phyloP scores from a whole-genome alignment of 2,797 vertebrate genomes.

The Notamacropus eugenii region DNA sequence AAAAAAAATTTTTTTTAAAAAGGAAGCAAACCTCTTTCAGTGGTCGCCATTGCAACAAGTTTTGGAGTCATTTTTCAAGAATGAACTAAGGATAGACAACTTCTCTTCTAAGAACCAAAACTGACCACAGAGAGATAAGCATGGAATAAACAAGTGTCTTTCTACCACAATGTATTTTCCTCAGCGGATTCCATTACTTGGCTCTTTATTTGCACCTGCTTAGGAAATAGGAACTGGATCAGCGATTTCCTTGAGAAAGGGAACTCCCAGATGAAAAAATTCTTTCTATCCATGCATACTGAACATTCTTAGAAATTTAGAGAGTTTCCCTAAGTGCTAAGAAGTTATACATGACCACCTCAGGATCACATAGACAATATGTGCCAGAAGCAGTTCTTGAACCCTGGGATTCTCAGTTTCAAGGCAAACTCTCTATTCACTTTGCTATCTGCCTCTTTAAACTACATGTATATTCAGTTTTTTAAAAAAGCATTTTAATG shows the following conservation, averaged over 20 bases:
- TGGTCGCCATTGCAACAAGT: neutral
- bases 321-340: neutral
- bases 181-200: neutral
- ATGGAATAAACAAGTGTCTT: neutral
- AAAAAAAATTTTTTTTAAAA: no score
- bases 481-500: slow-evolving; percentile 44
- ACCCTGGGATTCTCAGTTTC: neutral
- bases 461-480: neutral
- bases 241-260: neutral
- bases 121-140: neutral
- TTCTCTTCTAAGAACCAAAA: neutral
- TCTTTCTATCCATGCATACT: neutral
- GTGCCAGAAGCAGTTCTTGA: neutral
- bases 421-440: neutral
- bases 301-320: neutral
- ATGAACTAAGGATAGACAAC: neutral
- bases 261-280: neutral
- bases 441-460: neutral
- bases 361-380: neutral
- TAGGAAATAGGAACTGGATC: neutral
- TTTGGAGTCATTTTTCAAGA: neutral
- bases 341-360: neutral
- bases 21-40: neutral
- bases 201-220: neutral
- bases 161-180: neutral